Evolutionary conservation across 2,888 invertebrate species (phyloP).

Genomic region (Nephrotoma flavescens): DNA sequence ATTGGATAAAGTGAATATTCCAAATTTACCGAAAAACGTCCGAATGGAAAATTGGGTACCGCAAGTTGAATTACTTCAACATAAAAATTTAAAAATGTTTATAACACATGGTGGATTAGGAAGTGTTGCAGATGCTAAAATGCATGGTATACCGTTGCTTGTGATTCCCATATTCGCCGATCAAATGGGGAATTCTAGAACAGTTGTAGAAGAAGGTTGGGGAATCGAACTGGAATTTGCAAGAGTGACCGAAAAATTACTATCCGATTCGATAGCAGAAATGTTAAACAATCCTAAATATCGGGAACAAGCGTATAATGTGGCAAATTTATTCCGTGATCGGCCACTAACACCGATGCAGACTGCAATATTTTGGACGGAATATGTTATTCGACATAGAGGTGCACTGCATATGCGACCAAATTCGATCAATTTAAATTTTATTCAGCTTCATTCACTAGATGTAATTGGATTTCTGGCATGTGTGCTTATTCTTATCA

Average conservation of each 20-base stretch:
- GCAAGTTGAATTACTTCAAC: not conserved
- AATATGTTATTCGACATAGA: not conserved
- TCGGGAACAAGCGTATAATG: conserved; percentile 7
- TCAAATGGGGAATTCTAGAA: conserved; percentile 21
- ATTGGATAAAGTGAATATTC: not conserved
- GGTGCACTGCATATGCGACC: not conserved
- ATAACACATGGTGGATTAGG: not conserved
- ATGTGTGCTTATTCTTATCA: not conserved
- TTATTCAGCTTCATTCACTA: not conserved
- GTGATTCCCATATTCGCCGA: conserved; percentile 16
- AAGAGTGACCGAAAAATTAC: conserved; percentile 14
- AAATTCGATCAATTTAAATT: not conserved
- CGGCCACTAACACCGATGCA: not conserved
- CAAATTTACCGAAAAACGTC: not conserved
- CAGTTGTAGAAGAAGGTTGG: conserved; percentile 19
- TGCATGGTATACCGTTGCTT: not conserved
- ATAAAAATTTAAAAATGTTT: not conserved
- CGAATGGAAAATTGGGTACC: not conserved
- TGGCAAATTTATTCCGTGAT: not conserved
- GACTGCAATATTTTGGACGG: not conserved
- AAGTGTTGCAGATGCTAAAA: not conserved
- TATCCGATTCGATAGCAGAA: conserved; percentile 18
- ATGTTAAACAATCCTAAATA: conserved; percentile 21
- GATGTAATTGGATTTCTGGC: not conserved
- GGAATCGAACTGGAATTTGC: conserved; percentile 18